These are phyloP conservation scores for Ophthalmotilapia sp. DNA, from an alignment of 2,113 vertebrate species.

Conservation along the genomic window DNA sequence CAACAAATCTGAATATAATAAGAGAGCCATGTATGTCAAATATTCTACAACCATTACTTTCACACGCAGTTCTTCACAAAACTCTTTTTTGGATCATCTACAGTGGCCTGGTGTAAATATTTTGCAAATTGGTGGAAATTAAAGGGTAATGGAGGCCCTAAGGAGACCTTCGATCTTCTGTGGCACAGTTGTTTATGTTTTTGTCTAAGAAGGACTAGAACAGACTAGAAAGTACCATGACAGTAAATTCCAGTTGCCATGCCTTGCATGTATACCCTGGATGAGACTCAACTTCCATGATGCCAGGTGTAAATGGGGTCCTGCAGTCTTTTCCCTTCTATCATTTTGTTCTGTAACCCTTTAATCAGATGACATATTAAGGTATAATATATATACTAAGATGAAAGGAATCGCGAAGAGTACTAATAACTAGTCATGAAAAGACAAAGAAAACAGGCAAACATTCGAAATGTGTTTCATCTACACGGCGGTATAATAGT, in stretches of 20 bases:
- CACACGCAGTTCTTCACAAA: not conserved
- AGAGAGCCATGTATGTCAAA: not conserved
- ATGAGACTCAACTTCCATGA: not conserved
- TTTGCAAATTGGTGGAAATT: not conserved
- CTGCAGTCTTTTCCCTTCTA: not conserved
- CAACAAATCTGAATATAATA: not conserved
- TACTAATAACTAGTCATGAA: not conserved
- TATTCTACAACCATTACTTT: not conserved
- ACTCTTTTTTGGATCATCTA: not conserved
- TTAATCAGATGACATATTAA: not conserved
- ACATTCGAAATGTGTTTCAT: not conserved
- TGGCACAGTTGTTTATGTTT: not conserved
- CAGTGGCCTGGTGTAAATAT: not conserved
- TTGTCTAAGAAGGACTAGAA: not conserved
- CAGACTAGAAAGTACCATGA: not conserved
- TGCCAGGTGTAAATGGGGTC: not conserved
- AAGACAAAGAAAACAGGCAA: not conserved
- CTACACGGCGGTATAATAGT: rapidly evolving
- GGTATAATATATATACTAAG: not conserved
- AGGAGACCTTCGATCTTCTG: not conserved
- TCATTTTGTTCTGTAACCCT: not conserved
- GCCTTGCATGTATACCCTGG: not conserved
- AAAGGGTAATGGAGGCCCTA: not conserved
- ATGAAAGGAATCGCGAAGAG: rapidly evolving
- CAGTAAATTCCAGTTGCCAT: not conserved